Percentiles rank a stretch among this genome's conserved stretches.
Evolutionary conservation across 2,113 vertebrate genomes (phyloP).

Genomic region (Colossoma macropomum): DNA sequence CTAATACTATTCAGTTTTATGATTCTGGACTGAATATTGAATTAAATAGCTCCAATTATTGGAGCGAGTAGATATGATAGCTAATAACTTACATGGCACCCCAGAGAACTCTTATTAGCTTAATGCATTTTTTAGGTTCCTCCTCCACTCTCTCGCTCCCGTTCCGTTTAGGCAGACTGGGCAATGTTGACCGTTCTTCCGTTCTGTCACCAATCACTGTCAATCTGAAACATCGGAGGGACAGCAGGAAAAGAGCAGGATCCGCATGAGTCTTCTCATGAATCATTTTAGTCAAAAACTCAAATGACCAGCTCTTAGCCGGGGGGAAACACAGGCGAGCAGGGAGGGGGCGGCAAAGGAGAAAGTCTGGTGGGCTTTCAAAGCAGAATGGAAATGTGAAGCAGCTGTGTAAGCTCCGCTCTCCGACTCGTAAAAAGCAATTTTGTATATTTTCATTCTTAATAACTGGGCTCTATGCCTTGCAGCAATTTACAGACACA

Average conservation of each 20-base stretch:
- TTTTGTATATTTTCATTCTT: slow-evolving; percentile 70
- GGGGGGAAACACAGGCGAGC: slow-evolving; percentile 15
- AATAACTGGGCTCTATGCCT: slow-evolving; percentile 62
- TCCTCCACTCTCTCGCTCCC: background rate
- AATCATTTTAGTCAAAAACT: slow-evolving; percentile 55
- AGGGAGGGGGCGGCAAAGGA: slow-evolving; percentile 33
- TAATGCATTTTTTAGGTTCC: background rate
- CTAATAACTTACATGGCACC: background rate
- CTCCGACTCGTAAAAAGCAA: slow-evolving; percentile 61
- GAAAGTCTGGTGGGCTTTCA: slow-evolving; percentile 57
- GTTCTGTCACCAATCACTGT: slow-evolving; percentile 14
- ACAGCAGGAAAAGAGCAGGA: background rate
- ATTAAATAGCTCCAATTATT: background rate
- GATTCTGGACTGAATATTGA: background rate
- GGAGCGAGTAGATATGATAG: background rate
- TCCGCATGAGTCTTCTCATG: slow-evolving; percentile 19
- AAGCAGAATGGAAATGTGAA: slow-evolving; percentile 67
- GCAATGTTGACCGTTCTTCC: background rate
- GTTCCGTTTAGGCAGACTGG: background rate
- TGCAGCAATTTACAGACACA: slow-evolving; percentile 50
- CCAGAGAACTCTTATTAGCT: background rate
- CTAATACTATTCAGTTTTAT: background rate
- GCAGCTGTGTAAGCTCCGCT: slow-evolving; percentile 64
- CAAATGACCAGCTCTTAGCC: slow-evolving; percentile 48
- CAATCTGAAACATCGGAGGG: background rate